Base-by-base conservation (phyloP, 1,140 invertebrate genomes). In the Apocrypta bakeri region DNA sequence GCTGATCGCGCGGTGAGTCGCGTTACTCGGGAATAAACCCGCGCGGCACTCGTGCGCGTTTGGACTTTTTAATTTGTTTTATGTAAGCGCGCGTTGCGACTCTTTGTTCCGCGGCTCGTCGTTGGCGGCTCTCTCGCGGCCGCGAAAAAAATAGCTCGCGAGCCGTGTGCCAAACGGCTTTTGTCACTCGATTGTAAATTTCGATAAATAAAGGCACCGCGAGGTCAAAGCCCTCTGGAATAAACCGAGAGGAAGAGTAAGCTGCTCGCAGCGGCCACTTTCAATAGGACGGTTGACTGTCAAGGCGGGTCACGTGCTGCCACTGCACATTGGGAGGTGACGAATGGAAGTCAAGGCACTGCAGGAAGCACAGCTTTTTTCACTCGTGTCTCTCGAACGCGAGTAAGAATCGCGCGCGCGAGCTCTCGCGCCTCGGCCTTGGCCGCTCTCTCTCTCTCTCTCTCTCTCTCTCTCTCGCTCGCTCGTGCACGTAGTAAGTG, bases 1-100 rank as follows among this genome's bases (percentile, higher is more conserved):
- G 82, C 73, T 83, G 72, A 75, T 80, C 82, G 74, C 42, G 25
- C 56, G n/a, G 3, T 37, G 33, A 2, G 3, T 37, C 2, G 33
- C 33, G 9, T 37, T 37, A 37, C 33, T 2, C 2, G 33, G 33
- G 14, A 17, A 31, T 4, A 64, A 64, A 69, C 31, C 31, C 25
- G 17, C 66, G n/a, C 64, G 27, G 1, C 68, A 25, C 31, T 21
- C 25, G 17, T 31, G 68, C 31, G 64, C 64, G 4, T 66, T 33
- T 37, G 14, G 14, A 37, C 63, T 66, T 29, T 27, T 66, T 66
- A 31, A 33, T 17, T 27, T 21, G 72, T 8, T 21, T 63, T 61
- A 76, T 21, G 73, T 37, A 76, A 63, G 48, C 27, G 21, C 0
- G 27, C n/a, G 33, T 33, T 29, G 63, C 21, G 63, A 17, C 37